phyloP scores from a whole-genome alignment of 2,113 vertebrate species.

The Tor tambroides region DNA sequence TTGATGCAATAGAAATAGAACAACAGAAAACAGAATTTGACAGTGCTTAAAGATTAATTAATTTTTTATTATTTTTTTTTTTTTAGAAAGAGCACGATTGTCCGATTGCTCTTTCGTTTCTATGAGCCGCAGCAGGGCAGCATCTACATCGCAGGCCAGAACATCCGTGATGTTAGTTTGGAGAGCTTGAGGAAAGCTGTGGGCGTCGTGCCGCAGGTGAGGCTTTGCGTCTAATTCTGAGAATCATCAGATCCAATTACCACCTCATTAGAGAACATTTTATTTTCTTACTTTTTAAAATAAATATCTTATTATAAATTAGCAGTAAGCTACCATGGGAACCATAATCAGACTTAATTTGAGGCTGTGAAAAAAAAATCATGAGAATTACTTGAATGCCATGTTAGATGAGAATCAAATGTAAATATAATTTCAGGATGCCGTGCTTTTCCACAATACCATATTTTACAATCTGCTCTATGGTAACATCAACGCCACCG shows the following conservation, averaged over 20 bases:
- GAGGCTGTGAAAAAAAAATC: background rate
- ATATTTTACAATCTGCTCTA: slow-evolving; percentile 97
- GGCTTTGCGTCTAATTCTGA: background rate
- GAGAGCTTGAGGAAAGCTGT: slow-evolving; percentile 91
- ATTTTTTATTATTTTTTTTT: slow-evolving; percentile 17
- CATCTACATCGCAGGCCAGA: slow-evolving; percentile 92
- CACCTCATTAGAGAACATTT: background rate
- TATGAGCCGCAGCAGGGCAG: slow-evolving; percentile 92
- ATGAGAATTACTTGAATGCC: background rate
- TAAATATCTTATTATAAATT: slow-evolving; percentile 51
- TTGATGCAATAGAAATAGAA: background rate
- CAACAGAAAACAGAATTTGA: background rate
- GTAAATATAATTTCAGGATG: slow-evolving; percentile 78
- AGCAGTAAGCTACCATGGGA: slow-evolving; percentile 10
- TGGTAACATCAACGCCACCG: slow-evolving; percentile 84
- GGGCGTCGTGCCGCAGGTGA: slow-evolving; percentile 97
- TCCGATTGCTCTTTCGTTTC: slow-evolving; percentile 95
- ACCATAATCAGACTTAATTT: slow-evolving; percentile 17
- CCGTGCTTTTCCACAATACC: slow-evolving; percentile 96
- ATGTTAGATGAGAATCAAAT: background rate
- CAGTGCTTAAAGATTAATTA: background rate
- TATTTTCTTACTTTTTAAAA: background rate
- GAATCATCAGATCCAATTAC: background rate
- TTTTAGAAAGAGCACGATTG: slow-evolving; percentile 94
- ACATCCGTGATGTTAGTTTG: slow-evolving; percentile 91